Evolutionary conservation across 2,797 vertebrate genomes (phyloP).

Genomic region (Peromyscus nudipes): DNA sequence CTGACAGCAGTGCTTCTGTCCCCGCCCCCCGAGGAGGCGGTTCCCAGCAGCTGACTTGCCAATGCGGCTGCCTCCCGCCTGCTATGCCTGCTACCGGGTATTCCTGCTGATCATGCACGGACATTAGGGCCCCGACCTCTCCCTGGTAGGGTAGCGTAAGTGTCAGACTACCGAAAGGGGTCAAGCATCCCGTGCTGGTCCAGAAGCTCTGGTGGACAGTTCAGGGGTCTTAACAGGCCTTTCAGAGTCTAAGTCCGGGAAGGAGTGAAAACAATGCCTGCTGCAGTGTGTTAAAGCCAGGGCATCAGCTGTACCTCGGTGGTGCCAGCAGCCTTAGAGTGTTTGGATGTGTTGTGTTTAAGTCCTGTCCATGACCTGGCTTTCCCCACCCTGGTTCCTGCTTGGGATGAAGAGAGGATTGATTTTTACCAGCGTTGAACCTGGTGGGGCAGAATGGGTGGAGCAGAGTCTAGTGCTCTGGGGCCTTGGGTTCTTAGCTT

Average conservation of each 20-base stretch:
- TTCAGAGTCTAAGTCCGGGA: conserved; percentile 43
- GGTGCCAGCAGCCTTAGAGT: conserved; percentile 62
- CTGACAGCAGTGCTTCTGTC: not conserved
- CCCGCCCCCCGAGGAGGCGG: conserved; percentile 77
- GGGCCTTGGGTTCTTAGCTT: conserved; percentile 67
- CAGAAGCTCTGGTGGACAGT: conserved; percentile 65
- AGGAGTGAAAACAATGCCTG: conserved; percentile 82
- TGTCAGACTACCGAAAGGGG: not conserved
- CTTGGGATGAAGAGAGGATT: conserved; percentile 59
- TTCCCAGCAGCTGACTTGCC: conserved; percentile 65
- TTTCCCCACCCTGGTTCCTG: conserved; percentile 37
- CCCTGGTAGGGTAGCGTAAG: not conserved
- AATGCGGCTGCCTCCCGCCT: not conserved
- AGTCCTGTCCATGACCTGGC: not conserved
- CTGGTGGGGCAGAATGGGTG: conserved; percentile 45
- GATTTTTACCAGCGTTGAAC: conserved; percentile 53
- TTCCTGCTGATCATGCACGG: conserved; percentile 28
- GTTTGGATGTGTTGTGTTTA: conserved; percentile 58
- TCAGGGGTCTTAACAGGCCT: conserved; percentile 63
- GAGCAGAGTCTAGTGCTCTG: conserved; percentile 46
- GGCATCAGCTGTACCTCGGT: conserved; percentile 71
- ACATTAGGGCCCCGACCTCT: not conserved
- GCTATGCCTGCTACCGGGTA: not conserved
- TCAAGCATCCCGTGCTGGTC: not conserved
- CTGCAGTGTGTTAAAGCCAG: conserved; percentile 72